Evolutionary conservation across 2,113 vertebrate genomes (phyloP).

Genomic region (Syngnathus scovelli): DNA sequence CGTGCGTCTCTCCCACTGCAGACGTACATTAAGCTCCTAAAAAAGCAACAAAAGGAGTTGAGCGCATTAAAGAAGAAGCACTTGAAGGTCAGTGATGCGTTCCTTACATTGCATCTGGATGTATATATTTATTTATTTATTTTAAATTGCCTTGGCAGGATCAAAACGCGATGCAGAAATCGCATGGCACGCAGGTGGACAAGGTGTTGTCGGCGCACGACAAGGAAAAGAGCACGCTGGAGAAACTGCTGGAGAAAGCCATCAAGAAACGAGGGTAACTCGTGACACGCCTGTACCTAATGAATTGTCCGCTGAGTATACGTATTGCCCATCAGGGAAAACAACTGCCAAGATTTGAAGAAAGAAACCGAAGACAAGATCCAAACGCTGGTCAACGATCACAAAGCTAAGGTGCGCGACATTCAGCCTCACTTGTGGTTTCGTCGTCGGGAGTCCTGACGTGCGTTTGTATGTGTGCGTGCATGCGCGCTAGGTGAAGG

Average conservation of each 20-base stretch:
- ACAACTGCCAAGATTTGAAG: slow-evolving; percentile 93
- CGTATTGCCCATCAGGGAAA: slow-evolving; percentile 76
- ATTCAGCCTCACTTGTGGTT: background rate
- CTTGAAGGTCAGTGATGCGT: slow-evolving; percentile 77
- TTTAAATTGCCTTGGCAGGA: slow-evolving; percentile 69
- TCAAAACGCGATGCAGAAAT: slow-evolving; percentile 89
- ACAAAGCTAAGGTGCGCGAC: slow-evolving; percentile 84
- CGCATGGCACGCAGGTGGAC: slow-evolving; percentile 92
- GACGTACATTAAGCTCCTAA: slow-evolving; percentile 91
- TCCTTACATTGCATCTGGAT: background rate
- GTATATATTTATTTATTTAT: background rate
- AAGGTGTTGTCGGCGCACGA: slow-evolving; percentile 92
- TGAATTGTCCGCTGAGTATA: background rate
- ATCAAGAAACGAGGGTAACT: slow-evolving; percentile 93
- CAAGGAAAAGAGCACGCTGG: slow-evolving; percentile 85
- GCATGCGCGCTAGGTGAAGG: slow-evolving; percentile 78
- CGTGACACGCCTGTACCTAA: background rate
- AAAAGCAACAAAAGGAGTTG: slow-evolving; percentile 97
- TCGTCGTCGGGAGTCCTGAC: background rate
- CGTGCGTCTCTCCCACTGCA: slow-evolving; percentile 45
- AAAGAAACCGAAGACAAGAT: slow-evolving; percentile 98
- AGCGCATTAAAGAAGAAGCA: slow-evolving; percentile 93
- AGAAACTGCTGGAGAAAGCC: slow-evolving; percentile 93
- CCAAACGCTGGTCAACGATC: slow-evolving; percentile 84
- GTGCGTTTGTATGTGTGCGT: background rate